phyloP scores from a whole-genome alignment of 2,113 vertebrate species.

The Chroicocephalus ridibundus region DNA sequence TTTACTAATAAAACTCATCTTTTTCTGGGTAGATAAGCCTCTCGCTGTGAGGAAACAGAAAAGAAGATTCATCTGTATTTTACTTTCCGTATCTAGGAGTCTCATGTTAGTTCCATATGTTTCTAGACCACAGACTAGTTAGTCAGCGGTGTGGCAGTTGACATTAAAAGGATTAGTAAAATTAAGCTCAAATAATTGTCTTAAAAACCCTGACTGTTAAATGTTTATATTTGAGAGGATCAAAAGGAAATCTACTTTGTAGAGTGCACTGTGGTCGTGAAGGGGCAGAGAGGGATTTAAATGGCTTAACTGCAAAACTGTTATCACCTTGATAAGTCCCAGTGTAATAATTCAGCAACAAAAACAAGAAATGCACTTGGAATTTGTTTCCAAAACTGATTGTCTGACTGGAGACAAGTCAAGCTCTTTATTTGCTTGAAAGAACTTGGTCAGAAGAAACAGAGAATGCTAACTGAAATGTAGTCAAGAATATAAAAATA shows the following conservation, averaged over 20 bases:
- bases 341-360: conserved; percentile 29
- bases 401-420: conserved; percentile 35
- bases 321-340: conserved; percentile 58
- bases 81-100: neutral
- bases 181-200: conserved; percentile 62
- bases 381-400: conserved; percentile 37
- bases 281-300: conserved; percentile 67
- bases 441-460: conserved; percentile 29
- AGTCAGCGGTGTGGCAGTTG: conserved; percentile 20
- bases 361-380: conserved; percentile 32
- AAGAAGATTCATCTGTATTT: neutral
- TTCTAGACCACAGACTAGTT: conserved; percentile 7
- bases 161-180: conserved; percentile 59
- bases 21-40: neutral
- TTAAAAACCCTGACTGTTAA: conserved; percentile 49
- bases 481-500: conserved; percentile 28
- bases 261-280: conserved; percentile 26
- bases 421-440: conserved; percentile 46
- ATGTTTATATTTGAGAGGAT: conserved; percentile 65
- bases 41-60: neutral
- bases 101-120: neutral
- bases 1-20: neutral
- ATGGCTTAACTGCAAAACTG: conserved; percentile 45
- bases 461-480: conserved; percentile 19
- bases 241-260: conserved; percentile 65